These are phyloP conservation scores for Microcebus tavaratra DNA, from an alignment of 2,113 vertebrate genomes.

Conservation along the genomic window DNA sequence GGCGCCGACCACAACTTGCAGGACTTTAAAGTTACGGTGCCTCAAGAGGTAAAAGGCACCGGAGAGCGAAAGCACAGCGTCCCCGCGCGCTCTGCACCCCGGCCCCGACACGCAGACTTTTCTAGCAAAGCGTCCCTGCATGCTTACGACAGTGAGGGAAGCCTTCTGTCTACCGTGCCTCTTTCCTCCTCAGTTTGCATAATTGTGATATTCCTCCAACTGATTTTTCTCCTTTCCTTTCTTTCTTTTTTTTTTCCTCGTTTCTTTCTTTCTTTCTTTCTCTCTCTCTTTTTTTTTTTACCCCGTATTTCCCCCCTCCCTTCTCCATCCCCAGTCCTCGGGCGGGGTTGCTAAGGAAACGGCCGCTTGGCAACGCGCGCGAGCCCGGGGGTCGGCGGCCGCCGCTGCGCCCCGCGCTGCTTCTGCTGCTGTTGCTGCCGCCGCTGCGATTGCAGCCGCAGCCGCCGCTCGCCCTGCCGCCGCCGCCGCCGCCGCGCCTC, in stretches of 20 bases:
- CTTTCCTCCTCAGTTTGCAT: neutral
- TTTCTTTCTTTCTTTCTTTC: neutral
- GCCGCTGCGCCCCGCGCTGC: constrained; percentile 83
- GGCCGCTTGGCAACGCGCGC: constrained; percentile 99
- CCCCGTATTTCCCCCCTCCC: neutral
- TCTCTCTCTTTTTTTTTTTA: neutral
- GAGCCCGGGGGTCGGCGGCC: constrained; percentile 93
- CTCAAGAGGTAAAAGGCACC: constrained; percentile 9
- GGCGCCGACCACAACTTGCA: constrained; percentile 72
- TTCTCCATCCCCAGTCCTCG: constrained; percentile 88
- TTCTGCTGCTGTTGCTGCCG: neutral
- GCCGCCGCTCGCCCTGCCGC: constrained; percentile 54
- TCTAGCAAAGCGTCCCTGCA: neutral
- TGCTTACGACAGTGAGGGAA: neutral
- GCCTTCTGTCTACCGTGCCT: neutral
- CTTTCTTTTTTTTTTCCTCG: neutral
- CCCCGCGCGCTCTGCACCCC: neutral
- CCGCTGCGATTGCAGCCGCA: constrained; percentile 57
- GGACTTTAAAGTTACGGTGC: constrained; percentile 67
- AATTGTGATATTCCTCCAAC: neutral
- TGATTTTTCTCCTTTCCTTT: neutral
- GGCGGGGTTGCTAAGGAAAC: constrained; percentile 98
- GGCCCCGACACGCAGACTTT: constrained; percentile 27
- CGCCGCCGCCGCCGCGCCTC: constrained; percentile 60
- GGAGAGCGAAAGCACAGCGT: neutral